Evolutionary conservation across 1,140 invertebrate species (phyloP).

Genomic region (Augochlora pura): DNA sequence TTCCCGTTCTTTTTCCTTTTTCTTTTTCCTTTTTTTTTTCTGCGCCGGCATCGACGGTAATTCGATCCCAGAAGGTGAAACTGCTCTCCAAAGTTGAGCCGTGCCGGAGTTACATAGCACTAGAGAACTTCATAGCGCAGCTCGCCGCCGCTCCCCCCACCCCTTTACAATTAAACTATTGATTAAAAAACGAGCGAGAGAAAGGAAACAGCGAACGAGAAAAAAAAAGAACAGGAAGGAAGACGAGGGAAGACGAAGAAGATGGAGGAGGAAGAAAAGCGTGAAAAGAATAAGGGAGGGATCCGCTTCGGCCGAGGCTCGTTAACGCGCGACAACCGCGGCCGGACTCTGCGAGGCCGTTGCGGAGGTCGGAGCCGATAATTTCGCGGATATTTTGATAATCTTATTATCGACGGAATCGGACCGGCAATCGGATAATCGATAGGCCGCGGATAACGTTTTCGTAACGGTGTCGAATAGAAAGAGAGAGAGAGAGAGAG

Average conservation of each 20-base stretch:
- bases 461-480: conserved; percentile 7
- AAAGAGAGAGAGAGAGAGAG: no score
- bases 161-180: conserved; percentile 14
- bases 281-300: not conserved
- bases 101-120: conserved; percentile 7
- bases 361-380: no score
- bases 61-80: conserved; percentile 21
- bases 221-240: not conserved
- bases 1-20: not conserved
- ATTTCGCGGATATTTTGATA: not conserved
- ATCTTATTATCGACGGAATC: not conserved
- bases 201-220: no score
- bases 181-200: not conserved
- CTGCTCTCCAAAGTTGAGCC: not conserved
- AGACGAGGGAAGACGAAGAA: not conserved
- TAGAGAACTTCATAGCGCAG: not conserved
- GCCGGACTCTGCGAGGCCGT: not conserved
- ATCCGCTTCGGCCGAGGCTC: not conserved
- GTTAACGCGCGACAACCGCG: conserved; percentile 7
- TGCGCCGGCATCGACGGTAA: not conserved
- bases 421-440: conserved; percentile 12
- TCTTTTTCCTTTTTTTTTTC: not conserved
- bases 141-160: no score
- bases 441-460: not conserved
- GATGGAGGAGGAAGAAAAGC: not conserved